Base-by-base conservation (phyloP, 2,113 vertebrate genomes). In the Carollia perspicillata region DNA sequence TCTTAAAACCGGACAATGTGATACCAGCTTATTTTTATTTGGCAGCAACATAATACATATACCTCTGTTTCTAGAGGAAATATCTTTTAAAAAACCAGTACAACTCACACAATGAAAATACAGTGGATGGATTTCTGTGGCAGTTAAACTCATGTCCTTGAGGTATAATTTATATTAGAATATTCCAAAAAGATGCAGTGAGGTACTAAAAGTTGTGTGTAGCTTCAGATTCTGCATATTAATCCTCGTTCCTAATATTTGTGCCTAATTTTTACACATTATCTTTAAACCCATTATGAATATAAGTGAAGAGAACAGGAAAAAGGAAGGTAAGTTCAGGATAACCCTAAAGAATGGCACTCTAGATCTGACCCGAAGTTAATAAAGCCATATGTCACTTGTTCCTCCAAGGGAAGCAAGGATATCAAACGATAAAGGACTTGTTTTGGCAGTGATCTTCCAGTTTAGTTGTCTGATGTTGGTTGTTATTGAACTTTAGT, bases 1-100 rank as follows among this genome's bases (percentile, higher is more conserved):
- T 83, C 60, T 92, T 94, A 49, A 92, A 93, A 97, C 89, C 5
- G 86, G 80, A 2, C 81, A 80, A 63, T 44, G 33, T 30, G 63
- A 7, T 69, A 75, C 75, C 20, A 35, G 28, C 84, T 96, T 79
- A 47, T 78, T 94, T 68, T 69, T 83, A 85, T 78, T 74, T 93
- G 68, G 81, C 85, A 89, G 28, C 17, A 72, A 30, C 44, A 55
- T 89, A 68, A 72, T 77, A 80, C 1, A 33, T 51, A 40, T 35
- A 40, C 0, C 42, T 92, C 35, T 85, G 7, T 44, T 51, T 79
- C 6, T 81, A 66, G 47, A 90, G 75, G 44, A 90, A 90, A 60
- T 53, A 72, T 30, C 20, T 81, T 35, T 3, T 7, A 71, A 87
- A 85, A 60, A 79, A 55, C 4, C 14, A 72, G 53, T 53, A 23